Base-by-base conservation (phyloP, 2,888 invertebrate genomes). In the Campoplex capitator region DNA sequence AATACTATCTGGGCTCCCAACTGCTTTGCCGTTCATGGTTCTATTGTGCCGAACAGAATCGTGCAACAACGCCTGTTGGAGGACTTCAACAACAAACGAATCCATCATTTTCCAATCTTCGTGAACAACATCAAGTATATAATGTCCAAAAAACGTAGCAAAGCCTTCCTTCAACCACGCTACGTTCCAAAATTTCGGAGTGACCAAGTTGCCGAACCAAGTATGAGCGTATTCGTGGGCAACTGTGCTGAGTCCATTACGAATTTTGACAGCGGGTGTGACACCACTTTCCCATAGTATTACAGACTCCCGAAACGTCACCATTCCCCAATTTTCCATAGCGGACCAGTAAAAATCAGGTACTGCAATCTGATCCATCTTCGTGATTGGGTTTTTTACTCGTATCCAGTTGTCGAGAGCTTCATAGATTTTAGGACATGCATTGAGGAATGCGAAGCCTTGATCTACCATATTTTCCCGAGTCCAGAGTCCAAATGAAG, bases 271-370 rank as follows among this genome's bases (percentile, higher is more conserved):
- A 1, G 88, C 89, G 18, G 91, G 90, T 0, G 91, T 91, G 0
- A 81, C 48, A 0, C 70, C 83, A 16, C 78, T 28, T 8, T 88
- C 85, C 80, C 88, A 83, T 23, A 92, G 79, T 3, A 91, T 80
- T 13, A 88, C 88, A 0, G 91, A 89, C 45, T 93, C 92, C 13
- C 96, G 96, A 95, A 97, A 98, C 1, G 97, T 97, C 77, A 98
- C 97, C 84, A 98, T 94, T 4, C 98, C 98, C 98, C 98, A 98
- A 92, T 98, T 99, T 93, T 98, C 98, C 98, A 98, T 98, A 42
- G 98, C 98, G 54, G 97, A 97, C 89, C 97, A 97, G 71, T 96
- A 96, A 92, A 98, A 98, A 91, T 98, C 97, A 0, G 98, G 97
- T 7, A 98, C 96, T 0, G 98, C 98, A 0, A 97, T 96, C 78